These are phyloP conservation scores for Silurus glanis DNA, from an alignment of 2,113 vertebrate genomes.

Conservation along the genomic window DNA sequence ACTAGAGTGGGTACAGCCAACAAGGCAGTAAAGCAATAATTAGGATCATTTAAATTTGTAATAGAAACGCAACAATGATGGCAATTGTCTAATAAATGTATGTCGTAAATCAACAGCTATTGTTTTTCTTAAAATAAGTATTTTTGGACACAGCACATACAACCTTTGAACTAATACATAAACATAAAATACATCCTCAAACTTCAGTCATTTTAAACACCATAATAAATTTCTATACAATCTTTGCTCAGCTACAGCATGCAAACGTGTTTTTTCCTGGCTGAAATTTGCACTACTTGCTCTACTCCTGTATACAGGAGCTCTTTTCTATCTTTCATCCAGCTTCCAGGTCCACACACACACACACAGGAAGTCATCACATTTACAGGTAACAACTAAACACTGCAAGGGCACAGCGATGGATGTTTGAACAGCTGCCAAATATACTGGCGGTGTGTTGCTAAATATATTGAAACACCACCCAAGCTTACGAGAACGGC, in stretches of 20 bases:
- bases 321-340: constrained; percentile 55
- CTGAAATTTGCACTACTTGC: background rate
- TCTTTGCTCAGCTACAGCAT: constrained; percentile 38
- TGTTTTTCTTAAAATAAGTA: background rate
- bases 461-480: constrained; percentile 65
- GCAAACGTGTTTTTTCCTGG: background rate
- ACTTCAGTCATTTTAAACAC: background rate
- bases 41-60: background rate
- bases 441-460: constrained; percentile 52
- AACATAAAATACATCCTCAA: background rate
- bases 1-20: background rate
- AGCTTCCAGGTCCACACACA: constrained; percentile 58
- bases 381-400: constrained; percentile 71
- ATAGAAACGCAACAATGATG: background rate
- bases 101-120: background rate
- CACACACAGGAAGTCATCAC: constrained; percentile 70
- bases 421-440: constrained; percentile 67
- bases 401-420: constrained; percentile 53
- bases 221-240: background rate
- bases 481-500: constrained; percentile 47
- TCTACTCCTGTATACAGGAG: constrained; percentile 30
- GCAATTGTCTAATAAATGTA: background rate
- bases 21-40: background rate
- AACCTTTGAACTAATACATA: background rate
- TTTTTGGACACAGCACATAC: background rate